Conservation (phyloP, 2,888 invertebrate species). For the Caenorhabditis sp. region DNA sequence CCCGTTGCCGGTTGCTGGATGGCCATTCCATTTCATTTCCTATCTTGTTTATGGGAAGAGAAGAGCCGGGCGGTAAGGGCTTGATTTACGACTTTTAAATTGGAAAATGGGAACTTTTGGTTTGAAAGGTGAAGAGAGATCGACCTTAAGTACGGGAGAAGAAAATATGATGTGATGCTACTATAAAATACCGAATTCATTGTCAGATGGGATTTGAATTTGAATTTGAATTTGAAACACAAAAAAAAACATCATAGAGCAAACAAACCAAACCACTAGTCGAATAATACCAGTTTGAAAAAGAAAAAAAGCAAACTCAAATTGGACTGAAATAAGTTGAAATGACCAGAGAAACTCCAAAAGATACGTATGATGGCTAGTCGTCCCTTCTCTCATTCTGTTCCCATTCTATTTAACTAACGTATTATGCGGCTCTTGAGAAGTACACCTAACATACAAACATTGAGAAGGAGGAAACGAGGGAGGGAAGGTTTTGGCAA, state of each 20-base stretch:
- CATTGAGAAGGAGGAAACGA: slow-evolving; percentile 11
- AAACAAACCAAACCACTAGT: no score
- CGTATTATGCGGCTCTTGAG: slow-evolving; percentile 54
- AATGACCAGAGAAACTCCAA: not conserved
- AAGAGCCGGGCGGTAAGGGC: not conserved
- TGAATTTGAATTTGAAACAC: no score
- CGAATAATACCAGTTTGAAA: not conserved
- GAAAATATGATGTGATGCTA: not conserved
- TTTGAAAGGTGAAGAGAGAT: slow-evolving; percentile 13
- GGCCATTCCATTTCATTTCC: no score
- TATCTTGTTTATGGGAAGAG: slow-evolving; percentile 8
- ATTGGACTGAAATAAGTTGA: no score
- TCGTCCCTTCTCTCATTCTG: slow-evolving; percentile 15
- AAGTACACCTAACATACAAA: slow-evolving; percentile 44
- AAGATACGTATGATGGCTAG: not conserved
- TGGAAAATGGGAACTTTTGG: no score
- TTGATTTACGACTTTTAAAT: slow-evolving; percentile 38
- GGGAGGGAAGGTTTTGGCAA: no score
- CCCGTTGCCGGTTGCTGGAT: no score
- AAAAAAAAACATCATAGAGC: no score
- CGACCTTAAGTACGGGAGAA: not conserved
- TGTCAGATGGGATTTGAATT: no score
- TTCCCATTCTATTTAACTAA: slow-evolving; percentile 45
- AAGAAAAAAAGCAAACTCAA: not conserved
- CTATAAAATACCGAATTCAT: slow-evolving; percentile 1